phyloP scores from a whole-genome alignment of 1,140 invertebrate species.

The Acromyrmex heyeri region DNA sequence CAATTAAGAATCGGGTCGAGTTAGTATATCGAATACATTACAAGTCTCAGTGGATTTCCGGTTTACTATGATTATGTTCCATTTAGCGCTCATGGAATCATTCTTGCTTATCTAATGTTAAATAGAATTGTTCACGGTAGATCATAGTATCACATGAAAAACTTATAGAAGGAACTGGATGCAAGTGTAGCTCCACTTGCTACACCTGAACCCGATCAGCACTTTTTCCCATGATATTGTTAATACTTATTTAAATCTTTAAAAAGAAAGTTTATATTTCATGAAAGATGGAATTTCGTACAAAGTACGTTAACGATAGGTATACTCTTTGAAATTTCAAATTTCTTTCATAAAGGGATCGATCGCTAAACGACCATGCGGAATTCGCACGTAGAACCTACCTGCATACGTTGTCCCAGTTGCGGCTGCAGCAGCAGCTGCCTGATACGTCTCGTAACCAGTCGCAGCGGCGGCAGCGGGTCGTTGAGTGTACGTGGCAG shows the following conservation, averaged over 20 bases:
- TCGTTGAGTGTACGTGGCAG: constrained; percentile 92
- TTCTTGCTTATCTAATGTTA: too few relatives aligned
- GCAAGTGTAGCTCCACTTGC: neutral
- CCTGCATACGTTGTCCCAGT: constrained; percentile 90
- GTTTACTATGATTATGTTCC: too few relatives aligned
- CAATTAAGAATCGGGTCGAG: too few relatives aligned
- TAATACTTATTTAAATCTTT: neutral
- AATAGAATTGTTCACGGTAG: too few relatives aligned
- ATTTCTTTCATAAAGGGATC: neutral
- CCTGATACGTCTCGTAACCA: constrained; percentile 92
- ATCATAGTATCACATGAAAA: too few relatives aligned
- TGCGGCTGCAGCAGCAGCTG: constrained; percentile 88
- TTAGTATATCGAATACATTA: too few relatives aligned
- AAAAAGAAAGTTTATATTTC: neutral
- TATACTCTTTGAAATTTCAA: neutral
- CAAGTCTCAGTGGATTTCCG: too few relatives aligned
- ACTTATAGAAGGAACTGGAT: too few relatives aligned
- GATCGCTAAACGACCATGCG: neutral
- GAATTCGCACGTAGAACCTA: constrained; percentile 70
- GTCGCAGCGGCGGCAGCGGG: constrained; percentile 90
- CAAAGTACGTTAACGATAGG: neutral
- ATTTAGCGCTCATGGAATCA: too few relatives aligned
- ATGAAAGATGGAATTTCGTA: neutral
- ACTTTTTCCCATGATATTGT: neutral
- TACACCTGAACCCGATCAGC: neutral